phyloP scores from a whole-genome alignment of 2,113 vertebrate genomes.

The Charadrius vociferus region DNA sequence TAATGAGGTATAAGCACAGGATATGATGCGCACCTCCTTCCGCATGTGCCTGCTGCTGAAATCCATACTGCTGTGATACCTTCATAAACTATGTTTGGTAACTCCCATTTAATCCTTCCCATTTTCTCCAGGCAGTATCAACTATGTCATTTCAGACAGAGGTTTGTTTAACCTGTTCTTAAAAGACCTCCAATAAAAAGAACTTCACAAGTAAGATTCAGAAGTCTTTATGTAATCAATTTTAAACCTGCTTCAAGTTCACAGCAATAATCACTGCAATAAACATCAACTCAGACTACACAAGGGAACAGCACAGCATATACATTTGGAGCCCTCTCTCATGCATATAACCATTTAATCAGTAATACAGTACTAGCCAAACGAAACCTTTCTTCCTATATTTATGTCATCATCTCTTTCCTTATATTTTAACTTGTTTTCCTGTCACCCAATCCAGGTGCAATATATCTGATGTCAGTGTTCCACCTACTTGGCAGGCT shows the following conservation, averaged over 20 bases:
- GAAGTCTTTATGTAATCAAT: not conserved
- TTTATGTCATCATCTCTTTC: not conserved
- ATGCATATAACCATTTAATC: not conserved
- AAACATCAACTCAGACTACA: not conserved
- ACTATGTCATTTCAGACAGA: not conserved
- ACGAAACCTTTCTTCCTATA: not conserved
- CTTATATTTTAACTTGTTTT: not conserved
- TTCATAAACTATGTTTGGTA: not conserved
- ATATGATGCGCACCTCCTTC: not conserved
- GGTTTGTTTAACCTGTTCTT: not conserved
- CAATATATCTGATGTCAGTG: not conserved
- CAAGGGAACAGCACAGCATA: not conserved
- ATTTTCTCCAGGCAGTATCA: not conserved
- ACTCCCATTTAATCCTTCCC: constrained; percentile 28
- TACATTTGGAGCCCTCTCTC: not conserved
- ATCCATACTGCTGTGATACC: not conserved
- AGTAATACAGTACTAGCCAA: not conserved
- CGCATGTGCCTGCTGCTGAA: not conserved
- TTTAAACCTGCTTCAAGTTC: not conserved
- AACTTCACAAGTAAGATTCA: not conserved
- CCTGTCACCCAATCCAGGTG: not conserved
- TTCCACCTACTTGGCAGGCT: not conserved
- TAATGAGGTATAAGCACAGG: not conserved
- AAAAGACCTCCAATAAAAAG: not conserved
- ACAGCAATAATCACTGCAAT: not conserved